Percentiles rank a stretch among this genome's conserved stretches.
phyloP scores from a whole-genome alignment of 2,888 invertebrate species.

The Allolobophora icterica region DNA sequence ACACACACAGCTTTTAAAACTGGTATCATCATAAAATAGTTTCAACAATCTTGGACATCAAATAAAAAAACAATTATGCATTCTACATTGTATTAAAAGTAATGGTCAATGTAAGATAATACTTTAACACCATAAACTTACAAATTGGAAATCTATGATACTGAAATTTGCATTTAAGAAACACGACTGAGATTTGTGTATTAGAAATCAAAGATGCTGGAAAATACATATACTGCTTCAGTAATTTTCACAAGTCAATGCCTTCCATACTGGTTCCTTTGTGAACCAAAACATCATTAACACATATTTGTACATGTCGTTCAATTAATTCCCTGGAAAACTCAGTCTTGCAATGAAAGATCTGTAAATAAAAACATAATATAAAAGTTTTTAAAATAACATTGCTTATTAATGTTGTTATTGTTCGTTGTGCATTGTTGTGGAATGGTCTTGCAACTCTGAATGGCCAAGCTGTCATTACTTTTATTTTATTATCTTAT shows the following conservation, averaged over 20 bases:
- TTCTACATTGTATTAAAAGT: neutral
- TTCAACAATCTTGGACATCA: neutral
- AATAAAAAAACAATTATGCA: neutral
- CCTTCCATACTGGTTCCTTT: neutral
- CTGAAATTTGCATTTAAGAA: neutral
- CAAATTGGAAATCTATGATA: neutral
- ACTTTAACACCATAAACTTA: neutral
- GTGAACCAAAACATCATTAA: neutral
- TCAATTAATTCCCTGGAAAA: neutral
- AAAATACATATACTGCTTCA: neutral
- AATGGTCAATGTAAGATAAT: neutral
- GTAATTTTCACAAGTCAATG: neutral
- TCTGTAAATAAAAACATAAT: conserved; percentile 21
- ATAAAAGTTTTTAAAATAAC: neutral
- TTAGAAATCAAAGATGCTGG: neutral
- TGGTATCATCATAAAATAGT: neutral
- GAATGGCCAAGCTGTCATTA: neutral
- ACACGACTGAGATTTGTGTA: neutral
- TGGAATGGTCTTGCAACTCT: neutral
- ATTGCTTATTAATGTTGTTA: neutral
- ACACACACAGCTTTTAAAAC: neutral
- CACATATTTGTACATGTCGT: neutral
- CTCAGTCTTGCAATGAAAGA: neutral
- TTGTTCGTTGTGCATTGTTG: neutral
- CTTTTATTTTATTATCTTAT: neutral